Conservation (phyloP, 2,888 invertebrate species). For the Torymus aiolomorphi region DNA sequence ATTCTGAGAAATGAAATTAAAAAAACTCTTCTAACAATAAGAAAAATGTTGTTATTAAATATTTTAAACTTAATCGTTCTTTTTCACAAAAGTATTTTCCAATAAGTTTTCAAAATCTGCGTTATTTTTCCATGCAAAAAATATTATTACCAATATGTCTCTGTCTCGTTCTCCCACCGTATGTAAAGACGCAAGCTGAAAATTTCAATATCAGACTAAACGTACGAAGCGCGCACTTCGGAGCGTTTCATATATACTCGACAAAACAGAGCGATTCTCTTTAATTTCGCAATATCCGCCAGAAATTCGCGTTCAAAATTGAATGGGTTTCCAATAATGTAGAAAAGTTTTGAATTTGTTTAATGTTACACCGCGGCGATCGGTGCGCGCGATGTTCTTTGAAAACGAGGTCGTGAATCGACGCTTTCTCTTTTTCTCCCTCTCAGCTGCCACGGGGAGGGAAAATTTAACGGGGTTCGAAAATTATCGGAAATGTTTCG, state of each 20-base stretch:
- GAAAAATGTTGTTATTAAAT: too few relatives aligned
- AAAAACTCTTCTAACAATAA: too few relatives aligned
- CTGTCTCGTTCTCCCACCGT: too few relatives aligned
- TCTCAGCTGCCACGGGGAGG: neutral
- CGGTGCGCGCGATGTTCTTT: neutral
- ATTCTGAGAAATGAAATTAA: too few relatives aligned
- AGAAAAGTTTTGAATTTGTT: constrained; percentile 33
- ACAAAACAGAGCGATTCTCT: neutral
- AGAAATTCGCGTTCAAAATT: constrained; percentile 4
- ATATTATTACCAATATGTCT: too few relatives aligned
- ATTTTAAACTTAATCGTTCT: too few relatives aligned
- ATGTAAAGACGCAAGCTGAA: too few relatives aligned
- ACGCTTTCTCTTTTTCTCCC: neutral
- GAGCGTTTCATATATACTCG: neutral
- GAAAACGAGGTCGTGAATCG: constrained; percentile 36
- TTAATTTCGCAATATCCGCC: constrained; percentile 7
- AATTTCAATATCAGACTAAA: neutral
- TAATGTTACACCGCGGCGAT: neutral
- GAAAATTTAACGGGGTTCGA: constrained; percentile 57
- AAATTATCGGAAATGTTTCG: constrained; percentile 64
- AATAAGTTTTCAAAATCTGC: too few relatives aligned
- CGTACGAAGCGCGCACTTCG: neutral
- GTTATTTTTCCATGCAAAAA: too few relatives aligned
- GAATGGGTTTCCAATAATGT: constrained; percentile 11
- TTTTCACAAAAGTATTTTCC: too few relatives aligned